phyloP scores from a whole-genome alignment of 2,888 invertebrate genomes.

The Alcis repandata region DNA sequence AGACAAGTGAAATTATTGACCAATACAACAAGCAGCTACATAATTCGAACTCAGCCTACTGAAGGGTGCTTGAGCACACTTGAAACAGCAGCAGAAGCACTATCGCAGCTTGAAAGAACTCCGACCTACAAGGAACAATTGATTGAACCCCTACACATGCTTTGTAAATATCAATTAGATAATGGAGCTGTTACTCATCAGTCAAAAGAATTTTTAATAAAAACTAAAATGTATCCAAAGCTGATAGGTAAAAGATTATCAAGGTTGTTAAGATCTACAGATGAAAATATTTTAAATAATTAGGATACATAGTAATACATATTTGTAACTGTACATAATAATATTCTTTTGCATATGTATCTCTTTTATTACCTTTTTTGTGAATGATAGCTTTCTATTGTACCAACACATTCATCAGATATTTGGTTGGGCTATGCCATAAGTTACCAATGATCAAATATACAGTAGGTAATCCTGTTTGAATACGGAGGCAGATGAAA shows the following conservation, averaged over 20 bases:
- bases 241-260: slow-evolving; percentile 91
- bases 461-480: too few species aligned
- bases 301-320: slow-evolving; percentile 20
- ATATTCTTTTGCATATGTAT: background rate
- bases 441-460: too few species aligned
- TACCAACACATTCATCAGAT: too few species aligned
- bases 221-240: slow-evolving; percentile 92
- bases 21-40: slow-evolving; percentile 92
- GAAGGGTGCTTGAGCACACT: slow-evolving; percentile 96
- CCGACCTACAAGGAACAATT: slow-evolving; percentile 88
- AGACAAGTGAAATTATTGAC: slow-evolving; percentile 93
- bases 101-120: slow-evolving; percentile 92
- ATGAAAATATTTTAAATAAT: slow-evolving; percentile 57
- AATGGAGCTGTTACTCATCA: slow-evolving; percentile 98
- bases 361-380: background rate
- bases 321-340: slow-evolving; percentile 1
- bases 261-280: slow-evolving; percentile 73
- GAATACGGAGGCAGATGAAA: too few species aligned
- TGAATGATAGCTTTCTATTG: too few species aligned
- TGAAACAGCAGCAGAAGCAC: slow-evolving; percentile 93
- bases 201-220: slow-evolving; percentile 95
- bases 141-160: slow-evolving; percentile 91
- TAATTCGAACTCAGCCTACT: slow-evolving; percentile 97
- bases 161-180: slow-evolving; percentile 95
- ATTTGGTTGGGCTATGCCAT: too few species aligned